These are phyloP conservation scores for Rousettus madagascariensis DNA, from an alignment of 2,797 vertebrate genomes.

Conservation along the genomic window DNA sequence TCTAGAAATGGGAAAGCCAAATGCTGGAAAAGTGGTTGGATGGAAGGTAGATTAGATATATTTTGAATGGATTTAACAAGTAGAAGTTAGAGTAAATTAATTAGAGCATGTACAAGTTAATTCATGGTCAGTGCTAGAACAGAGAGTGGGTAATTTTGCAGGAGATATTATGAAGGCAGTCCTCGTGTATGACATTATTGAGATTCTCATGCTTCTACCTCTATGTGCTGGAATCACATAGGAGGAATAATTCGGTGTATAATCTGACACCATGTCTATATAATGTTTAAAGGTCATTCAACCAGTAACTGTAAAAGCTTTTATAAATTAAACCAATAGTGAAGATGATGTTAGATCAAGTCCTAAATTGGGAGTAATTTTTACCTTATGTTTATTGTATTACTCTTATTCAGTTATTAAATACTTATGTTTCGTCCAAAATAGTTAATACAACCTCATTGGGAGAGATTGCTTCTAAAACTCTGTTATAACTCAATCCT, in stretches of 20 bases:
- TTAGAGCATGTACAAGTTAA: neutral
- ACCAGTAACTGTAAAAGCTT: neutral
- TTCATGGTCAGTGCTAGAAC: neutral
- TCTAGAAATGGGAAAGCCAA: conserved; percentile 28
- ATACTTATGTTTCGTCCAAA: neutral
- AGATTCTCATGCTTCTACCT: neutral
- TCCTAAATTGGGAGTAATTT: conserved; percentile 1
- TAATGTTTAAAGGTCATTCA: neutral
- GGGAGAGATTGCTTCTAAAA: neutral
- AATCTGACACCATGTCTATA: neutral
- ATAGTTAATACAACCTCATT: neutral
- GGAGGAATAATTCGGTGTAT: neutral
- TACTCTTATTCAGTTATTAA: neutral
- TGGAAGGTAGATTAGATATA: neutral
- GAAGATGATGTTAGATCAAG: neutral
- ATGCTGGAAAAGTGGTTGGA: neutral
- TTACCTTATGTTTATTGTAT: neutral
- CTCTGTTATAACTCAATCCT: neutral
- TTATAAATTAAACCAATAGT: neutral
- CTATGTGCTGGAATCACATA: neutral
- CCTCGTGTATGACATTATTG: neutral
- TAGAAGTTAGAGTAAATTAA: neutral
- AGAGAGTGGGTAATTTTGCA: neutral
- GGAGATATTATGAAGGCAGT: neutral
- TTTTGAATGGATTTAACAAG: neutral